Evolutionary conservation across 1,140 invertebrate genomes (phyloP).

Genomic region (Drosophila sproati): DNA sequence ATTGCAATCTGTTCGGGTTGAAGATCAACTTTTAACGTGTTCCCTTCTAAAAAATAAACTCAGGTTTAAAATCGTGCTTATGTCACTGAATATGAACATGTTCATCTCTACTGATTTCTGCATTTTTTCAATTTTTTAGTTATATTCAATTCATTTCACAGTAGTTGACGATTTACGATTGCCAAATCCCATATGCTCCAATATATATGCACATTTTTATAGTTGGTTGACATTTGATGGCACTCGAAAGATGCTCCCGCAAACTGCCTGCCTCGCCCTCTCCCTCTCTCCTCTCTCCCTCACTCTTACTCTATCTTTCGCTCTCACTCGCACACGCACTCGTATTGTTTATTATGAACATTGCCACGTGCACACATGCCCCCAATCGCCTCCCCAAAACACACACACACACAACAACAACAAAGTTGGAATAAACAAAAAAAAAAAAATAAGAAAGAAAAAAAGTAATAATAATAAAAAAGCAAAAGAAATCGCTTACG

Average conservation of each 20-base stretch:
- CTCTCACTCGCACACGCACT: background rate
- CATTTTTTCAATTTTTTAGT: constrained; percentile 21
- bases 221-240: constrained; percentile 71
- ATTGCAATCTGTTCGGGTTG: too few relatives aligned
- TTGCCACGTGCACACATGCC: constrained; percentile 39
- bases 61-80: too few relatives aligned
- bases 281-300: background rate
- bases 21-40: background rate
- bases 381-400: background rate
- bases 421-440: constrained; percentile 37
- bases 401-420: constrained; percentile 9
- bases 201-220: constrained; percentile 64
- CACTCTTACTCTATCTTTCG: background rate
- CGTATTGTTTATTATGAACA: constrained; percentile 50
- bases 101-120: background rate
- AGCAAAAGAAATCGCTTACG: constrained; percentile 59
- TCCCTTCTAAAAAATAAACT: too few relatives aligned
- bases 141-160: constrained; percentile 40
- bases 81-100: background rate
- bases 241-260: constrained; percentile 54
- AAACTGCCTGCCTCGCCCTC: background rate
- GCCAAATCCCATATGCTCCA: constrained; percentile 14
- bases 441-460: background rate
- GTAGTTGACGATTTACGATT: constrained; percentile 45
- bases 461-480: constrained; percentile 40